A percentile compares a stretch with the other conserved stretches of the same genome.
phyloP scores from a whole-genome alignment of 2,797 vertebrate genomes.

The Vireo griseus region DNA sequence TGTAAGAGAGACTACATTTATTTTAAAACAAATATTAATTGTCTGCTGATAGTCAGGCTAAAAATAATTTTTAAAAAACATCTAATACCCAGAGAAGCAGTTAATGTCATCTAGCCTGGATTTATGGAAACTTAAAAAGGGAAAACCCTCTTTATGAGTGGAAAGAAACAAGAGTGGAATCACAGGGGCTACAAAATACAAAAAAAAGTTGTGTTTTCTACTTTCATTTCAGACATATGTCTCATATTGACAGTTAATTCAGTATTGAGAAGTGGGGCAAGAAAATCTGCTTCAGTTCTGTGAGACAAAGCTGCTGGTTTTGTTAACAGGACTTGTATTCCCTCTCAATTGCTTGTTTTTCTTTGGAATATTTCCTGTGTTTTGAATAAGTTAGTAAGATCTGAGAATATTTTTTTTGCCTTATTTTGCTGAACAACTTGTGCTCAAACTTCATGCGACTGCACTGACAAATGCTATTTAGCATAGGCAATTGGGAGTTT shows the following conservation, averaged over 20 bases:
- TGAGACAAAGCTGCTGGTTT: neutral
- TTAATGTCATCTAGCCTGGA: neutral
- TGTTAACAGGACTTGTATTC: neutral
- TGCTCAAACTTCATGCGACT: neutral
- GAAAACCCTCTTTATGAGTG: neutral
- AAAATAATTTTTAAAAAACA: neutral
- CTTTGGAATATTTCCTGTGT: conserved; percentile 33
- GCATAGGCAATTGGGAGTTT: neutral
- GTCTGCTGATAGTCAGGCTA: neutral
- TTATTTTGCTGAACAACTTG: neutral
- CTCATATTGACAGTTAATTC: neutral
- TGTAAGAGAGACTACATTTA: neutral
- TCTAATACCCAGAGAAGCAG: neutral
- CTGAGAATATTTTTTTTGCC: conserved; percentile 11
- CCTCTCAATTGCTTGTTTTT: conserved; percentile 4
- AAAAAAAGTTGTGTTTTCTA: neutral
- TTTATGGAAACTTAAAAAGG: neutral
- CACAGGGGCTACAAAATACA: neutral
- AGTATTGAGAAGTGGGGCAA: neutral
- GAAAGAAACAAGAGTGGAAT: neutral
- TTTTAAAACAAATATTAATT: neutral
- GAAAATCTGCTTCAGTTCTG: neutral
- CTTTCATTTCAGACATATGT: neutral
- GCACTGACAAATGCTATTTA: neutral
- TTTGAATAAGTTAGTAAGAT: conserved; percentile 10